Evolutionary conservation across 1,140 invertebrate genomes (phyloP), one percentile per base, ranked within the genome.

Genomic region (Ceratosolen fusciceps): DNA sequence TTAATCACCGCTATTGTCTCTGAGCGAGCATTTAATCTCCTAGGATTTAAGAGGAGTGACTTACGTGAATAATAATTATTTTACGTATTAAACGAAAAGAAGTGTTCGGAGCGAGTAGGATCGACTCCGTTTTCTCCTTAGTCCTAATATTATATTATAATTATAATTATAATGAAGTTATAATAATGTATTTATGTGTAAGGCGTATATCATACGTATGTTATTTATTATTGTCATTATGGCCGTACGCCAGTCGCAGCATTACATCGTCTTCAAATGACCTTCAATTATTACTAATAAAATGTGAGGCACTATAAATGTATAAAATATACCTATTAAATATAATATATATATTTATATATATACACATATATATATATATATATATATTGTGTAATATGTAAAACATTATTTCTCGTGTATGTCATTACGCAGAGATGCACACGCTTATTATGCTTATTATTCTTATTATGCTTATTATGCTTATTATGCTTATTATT

Each of bases 281-380:
- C 83, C 81, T 86, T 82, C 79, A 83, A 85, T 81, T 84, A 86
- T 82, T 84, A 83, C 78, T 43, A 76, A 81, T 85, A 83, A 79
- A 82, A 83, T 84, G 83, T 83, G 82, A 83, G 68, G 39, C 75
- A 84, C 84, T 85, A 86, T 88, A 85, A 87, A 86, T 88, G 88
- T 88, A 88, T 86, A 87, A 88, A 88, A 88, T 87, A 87, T 84
- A 87, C 82, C 84, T 88, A 88, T 86, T 82, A 87, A 88, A 88
- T 88, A 88, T 86, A 88, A n/a, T n/a, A n/a, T n/a, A n/a, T n/a
- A n/a, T n/a, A n/a, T n/a, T n/a, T n/a, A n/a, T n/a, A n/a, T n/a
- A n/a, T n/a, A n/a, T n/a, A n/a, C n/a, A n/a, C n/a, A n/a, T n/a
- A n/a, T n/a, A n/a, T n/a, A n/a, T n/a, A n/a, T n/a, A n/a, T n/a